Percentiles rank a stretch among this genome's conserved stretches.
Conservation (phyloP, 2,888 invertebrate genomes). For the Cerceris ruficornis region DNA sequence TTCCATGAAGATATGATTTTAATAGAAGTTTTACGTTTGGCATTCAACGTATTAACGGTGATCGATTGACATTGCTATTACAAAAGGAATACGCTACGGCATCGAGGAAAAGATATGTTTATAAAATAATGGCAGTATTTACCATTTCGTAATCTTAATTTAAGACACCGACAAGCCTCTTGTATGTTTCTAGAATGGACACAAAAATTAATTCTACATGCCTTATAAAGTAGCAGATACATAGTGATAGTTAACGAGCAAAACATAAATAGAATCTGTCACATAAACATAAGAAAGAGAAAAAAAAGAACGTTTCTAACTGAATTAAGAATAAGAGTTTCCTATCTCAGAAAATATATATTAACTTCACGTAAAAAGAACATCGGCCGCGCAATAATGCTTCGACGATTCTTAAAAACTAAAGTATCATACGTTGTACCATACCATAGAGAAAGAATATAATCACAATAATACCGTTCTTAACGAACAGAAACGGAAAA, state of each 20-base stretch:
- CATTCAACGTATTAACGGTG: neutral
- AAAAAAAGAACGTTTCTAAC: neutral
- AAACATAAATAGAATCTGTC: slow-evolving; percentile 9
- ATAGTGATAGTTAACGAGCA: slow-evolving; percentile 7
- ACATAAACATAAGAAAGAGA: neutral
- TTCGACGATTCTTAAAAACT: slow-evolving; percentile 5
- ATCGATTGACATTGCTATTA: neutral
- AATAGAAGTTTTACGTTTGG: slow-evolving; percentile 16
- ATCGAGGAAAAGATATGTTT: slow-evolving; percentile 49
- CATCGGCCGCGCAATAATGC: slow-evolving; percentile 26
- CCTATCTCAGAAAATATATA: slow-evolving; percentile 26
- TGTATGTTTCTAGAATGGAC: slow-evolving; percentile 31
- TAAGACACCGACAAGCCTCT: slow-evolving; percentile 24
- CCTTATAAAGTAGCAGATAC: neutral
- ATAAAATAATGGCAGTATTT: slow-evolving; percentile 54
- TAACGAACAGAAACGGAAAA: neutral
- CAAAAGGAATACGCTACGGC: slow-evolving; percentile 40
- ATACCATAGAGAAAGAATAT: slow-evolving; percentile 14
- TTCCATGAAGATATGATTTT: no score
- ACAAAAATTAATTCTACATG: slow-evolving; percentile 15
- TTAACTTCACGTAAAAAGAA: neutral
- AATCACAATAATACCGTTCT: neutral
- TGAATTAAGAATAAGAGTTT: neutral
- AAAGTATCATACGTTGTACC: neutral
- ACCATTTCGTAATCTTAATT: slow-evolving; percentile 38